Percentiles rank a stretch among this genome's conserved stretches.
phyloP scores from a whole-genome alignment of 2,113 vertebrate species.

The Nasalis larvatus region DNA sequence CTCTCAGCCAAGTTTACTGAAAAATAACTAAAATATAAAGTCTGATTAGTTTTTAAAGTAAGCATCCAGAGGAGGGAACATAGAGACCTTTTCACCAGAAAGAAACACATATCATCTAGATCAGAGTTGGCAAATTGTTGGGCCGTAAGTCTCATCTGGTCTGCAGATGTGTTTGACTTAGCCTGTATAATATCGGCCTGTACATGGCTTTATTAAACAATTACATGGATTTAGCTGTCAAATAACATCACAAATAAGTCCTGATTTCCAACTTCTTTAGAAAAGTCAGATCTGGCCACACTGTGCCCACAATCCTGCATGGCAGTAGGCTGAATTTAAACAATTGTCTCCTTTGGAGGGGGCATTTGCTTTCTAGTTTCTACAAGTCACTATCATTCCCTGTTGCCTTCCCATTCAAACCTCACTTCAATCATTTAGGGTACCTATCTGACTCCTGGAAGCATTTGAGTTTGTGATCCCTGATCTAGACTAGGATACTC shows the following conservation, averaged over 20 bases:
- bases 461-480: not conserved
- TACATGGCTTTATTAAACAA: not conserved
- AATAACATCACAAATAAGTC: not conserved
- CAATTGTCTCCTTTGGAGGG: not conserved
- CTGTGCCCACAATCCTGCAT: no score
- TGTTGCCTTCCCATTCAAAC: not conserved
- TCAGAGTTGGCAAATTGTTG: not conserved
- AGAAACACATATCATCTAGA: not conserved
- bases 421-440: not conserved
- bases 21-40: slow-evolving; percentile 10
- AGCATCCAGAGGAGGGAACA: not conserved
- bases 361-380: not conserved
- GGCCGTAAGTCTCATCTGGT: not conserved
- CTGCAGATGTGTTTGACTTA: not conserved
- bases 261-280: not conserved
- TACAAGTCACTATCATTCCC: not conserved
- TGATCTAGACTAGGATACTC: not conserved
- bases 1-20: not conserved
- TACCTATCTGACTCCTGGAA: not conserved
- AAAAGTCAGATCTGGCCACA: not conserved
- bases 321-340: not conserved
- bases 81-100: not conserved
- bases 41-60: slow-evolving; percentile 27
- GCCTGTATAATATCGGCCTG: not conserved
- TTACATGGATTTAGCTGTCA: not conserved